Percentiles rank a stretch among this genome's conserved stretches.
Evolutionary conservation across 2,113 vertebrate species (phyloP).

Genomic region (Cettia cetti): DNA sequence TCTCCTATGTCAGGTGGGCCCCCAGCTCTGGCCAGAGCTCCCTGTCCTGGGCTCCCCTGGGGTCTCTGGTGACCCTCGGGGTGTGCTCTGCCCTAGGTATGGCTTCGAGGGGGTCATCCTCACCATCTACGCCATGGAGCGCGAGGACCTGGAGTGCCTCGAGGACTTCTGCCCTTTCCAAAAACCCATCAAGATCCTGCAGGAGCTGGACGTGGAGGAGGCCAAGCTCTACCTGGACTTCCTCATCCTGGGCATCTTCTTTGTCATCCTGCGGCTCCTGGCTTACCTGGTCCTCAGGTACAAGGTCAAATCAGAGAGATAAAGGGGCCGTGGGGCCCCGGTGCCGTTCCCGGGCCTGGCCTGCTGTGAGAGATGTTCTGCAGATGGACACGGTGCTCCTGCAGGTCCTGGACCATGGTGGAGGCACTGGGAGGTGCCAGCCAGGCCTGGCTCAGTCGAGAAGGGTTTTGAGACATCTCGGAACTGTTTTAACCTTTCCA

Average conservation of each 20-base stretch:
- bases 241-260: constrained; percentile 92
- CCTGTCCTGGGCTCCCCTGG: not conserved
- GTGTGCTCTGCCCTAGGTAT: constrained; percentile 75
- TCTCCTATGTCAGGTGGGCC: constrained; percentile 95
- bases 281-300: constrained; percentile 96
- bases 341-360: not conserved
- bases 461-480: constrained; percentile 63
- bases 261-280: constrained; percentile 87
- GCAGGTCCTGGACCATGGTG: not conserved
- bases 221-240: constrained; percentile 97
- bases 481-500: constrained; percentile 76
- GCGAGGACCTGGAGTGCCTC: constrained; percentile 86
- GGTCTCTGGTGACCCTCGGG: accelerated
- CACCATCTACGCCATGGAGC: constrained; percentile 96
- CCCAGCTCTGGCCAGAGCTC: not conserved
- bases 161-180: constrained; percentile 85
- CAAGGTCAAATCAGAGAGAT: constrained; percentile 95
- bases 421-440: not conserved
- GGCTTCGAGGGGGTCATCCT: constrained; percentile 96
- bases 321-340: constrained; percentile 23
- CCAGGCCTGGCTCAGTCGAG: constrained; percentile 55
- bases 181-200: constrained; percentile 88
- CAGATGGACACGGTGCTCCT: not conserved
- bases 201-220: constrained; percentile 90
- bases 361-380: not conserved